Evolutionary conservation across 2,888 invertebrate genomes (phyloP).

Genomic region (Amiota minor): DNA sequence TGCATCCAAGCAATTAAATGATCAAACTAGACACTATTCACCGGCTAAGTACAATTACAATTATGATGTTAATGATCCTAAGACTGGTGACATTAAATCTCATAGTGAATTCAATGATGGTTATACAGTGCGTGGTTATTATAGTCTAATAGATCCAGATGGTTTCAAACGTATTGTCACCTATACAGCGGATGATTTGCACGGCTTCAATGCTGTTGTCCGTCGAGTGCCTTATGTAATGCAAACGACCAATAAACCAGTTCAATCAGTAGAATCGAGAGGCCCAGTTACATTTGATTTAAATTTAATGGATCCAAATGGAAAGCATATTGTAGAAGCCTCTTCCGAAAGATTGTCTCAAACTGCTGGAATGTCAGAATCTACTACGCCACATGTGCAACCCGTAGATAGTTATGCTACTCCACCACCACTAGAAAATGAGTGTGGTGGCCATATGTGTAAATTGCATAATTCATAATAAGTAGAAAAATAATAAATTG

Average conservation of each 20-base stretch:
- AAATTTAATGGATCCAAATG: too few relatives aligned
- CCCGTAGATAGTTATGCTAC: slow-evolving; percentile 49
- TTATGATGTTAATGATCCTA: slow-evolving; percentile 73
- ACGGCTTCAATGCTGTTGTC: slow-evolving; percentile 76
- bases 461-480: too few relatives aligned
- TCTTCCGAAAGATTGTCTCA: too few relatives aligned
- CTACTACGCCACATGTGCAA: neutral
- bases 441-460: too few relatives aligned
- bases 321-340: too few relatives aligned
- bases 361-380: too few relatives aligned
- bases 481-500: too few relatives aligned
- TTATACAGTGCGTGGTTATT: slow-evolving; percentile 75
- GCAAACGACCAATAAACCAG: slow-evolving; percentile 28
- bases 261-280: too few relatives aligned
- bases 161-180: slow-evolving; percentile 75
- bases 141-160: slow-evolving; percentile 75
- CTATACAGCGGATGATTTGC: slow-evolving; percentile 75
- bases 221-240: slow-evolving; percentile 71
- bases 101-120: slow-evolving; percentile 75
- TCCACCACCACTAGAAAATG: slow-evolving; percentile 34
- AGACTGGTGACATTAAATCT: slow-evolving; percentile 75
- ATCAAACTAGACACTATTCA: slow-evolving; percentile 46
- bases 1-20: slow-evolving; percentile 1
- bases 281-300: too few relatives aligned
- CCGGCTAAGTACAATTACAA: slow-evolving; percentile 71